Evolutionary conservation across 2,888 invertebrate genomes (phyloP).

Genomic region (Isotomurus palustris): DNA sequence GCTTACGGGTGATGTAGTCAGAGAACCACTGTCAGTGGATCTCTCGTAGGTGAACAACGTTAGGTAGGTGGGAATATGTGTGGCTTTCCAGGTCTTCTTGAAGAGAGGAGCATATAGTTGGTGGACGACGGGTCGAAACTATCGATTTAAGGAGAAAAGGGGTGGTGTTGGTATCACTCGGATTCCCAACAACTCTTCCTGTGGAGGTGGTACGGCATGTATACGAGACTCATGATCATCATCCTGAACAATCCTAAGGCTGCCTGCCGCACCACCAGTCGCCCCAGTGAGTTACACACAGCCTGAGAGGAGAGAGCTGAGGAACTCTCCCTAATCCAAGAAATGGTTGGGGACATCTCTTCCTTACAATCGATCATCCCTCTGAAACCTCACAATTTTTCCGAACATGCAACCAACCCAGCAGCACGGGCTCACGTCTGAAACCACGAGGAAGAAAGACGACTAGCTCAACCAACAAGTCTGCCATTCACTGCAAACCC

Average conservation of each 20-base stretch:
- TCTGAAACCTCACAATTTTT: conserved; percentile 7
- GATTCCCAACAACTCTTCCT: background rate
- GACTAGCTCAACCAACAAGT: background rate
- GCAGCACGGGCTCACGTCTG: too few relatives aligned
- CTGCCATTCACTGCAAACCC: too few relatives aligned
- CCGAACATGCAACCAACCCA: background rate
- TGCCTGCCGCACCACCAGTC: background rate
- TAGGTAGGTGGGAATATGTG: too few relatives aligned
- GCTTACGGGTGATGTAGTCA: too few relatives aligned
- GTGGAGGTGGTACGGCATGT: background rate
- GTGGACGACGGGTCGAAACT: background rate
- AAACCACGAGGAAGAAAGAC: too few relatives aligned
- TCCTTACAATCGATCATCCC: conserved; percentile 28
- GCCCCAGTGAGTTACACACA: too few relatives aligned
- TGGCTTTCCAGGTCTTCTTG: too few relatives aligned
- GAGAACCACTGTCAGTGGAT: too few relatives aligned
- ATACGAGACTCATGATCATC: background rate
- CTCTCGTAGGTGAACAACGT: background rate
- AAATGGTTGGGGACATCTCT: conserved; percentile 18
- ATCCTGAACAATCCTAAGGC: background rate
- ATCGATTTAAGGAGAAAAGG: background rate
- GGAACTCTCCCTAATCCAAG: too few relatives aligned
- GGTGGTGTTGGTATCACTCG: background rate
- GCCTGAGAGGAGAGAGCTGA: background rate
- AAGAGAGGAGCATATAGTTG: too few relatives aligned